Base-by-base conservation (phyloP, 2,797 vertebrate species). In the Danio albolineatus region DNA sequence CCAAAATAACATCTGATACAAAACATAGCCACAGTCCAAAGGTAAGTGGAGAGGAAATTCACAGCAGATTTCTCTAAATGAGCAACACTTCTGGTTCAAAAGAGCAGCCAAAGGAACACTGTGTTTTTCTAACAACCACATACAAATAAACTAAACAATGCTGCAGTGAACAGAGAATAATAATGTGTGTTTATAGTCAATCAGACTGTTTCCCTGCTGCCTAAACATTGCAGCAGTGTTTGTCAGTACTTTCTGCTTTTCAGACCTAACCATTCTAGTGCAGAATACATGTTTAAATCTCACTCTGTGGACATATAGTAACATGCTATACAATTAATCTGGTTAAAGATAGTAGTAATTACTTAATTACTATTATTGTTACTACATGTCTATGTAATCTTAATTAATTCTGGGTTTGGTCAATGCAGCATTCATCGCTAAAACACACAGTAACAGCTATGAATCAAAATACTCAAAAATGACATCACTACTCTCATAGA, bases 1-100 rank as follows among this genome's bases (percentile, higher is more conserved):
- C 14, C n/a, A 73, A 13, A 74, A 61, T 61, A 38, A 61, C 21
- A 60, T 43, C 39, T 17, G 49, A 44, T n/a, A 16, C 17, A n/a
- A 43, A 76, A 28, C 28, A 44, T 7, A 44, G 9, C 13, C 9
- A 53, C 73, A 21, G 54, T 10, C 19, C 39, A 46, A 28, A 28
- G 6, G 71, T 17, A 43, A 73, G 19, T 44, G 19, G 21, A 64
- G 17, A 53, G 73, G 7, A 51, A 41, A 28, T 62, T 10, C 7
- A 21, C 38, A 28, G 3, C 13, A 10, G 16, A 36, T 3, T 57
- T 60, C 17, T 13, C 21, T 67, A 49, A 49, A 49, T 38, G 14
- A 21, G n/a, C 36, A 19, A 5, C 8, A 54, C 14, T 8, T n/a
- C 14, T 69, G 65, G 65, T 10, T 21, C 14, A 51, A 10, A 36